Evolutionary conservation across 2,113 vertebrate genomes (phyloP), one percentile per base, ranked within the genome.

Genomic region (Bufo bufo): DNA sequence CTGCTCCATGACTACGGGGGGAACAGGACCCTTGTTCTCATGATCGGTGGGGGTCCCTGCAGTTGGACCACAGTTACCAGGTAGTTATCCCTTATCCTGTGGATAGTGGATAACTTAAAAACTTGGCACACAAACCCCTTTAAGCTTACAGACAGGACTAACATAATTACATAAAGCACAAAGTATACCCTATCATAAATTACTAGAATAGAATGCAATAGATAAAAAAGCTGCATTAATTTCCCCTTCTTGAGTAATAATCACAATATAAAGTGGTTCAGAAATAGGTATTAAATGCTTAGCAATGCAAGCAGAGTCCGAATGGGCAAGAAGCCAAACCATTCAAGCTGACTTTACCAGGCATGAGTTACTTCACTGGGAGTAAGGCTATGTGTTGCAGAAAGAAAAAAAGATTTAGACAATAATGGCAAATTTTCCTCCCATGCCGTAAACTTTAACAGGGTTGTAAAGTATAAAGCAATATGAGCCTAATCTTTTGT

Each of bases 401-500:
- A 14, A 23, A 71, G 12, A 0, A 13, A 71, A 71, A 71, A 71
- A 71, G 69, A 71, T 71, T 71, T 45, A 23, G 45, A 71, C 69
- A 71, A 71, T 66, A 66, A 66, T 45, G 69, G 23, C 11, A 12
- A 43, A 71, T 71, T 71, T 45, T 71, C 69, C 69, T 71, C 69
- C 69, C 69, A 43, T 71, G 23, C 45, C 69, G 23, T 71, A 71
- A 71, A 71, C 69, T 43, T 71, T 71, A 71, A 71, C 69, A 71
- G 69, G 69, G 69, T 45, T 71, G 69, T 71, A 71, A 71, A 71
- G 45, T 71, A 71, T 71, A 71, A 71, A 71, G 33, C 23, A 71
- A 71, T 71, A 71, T 71, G 69, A 71, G 69, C 69, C 69, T 71
- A 71, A 71, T 71, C 69, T 71, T 77, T 71, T 71, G 69, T 71